These are phyloP conservation scores for Danaus chrysippus DNA, from an alignment of 2,888 invertebrate genomes.

Conservation along the genomic window DNA sequence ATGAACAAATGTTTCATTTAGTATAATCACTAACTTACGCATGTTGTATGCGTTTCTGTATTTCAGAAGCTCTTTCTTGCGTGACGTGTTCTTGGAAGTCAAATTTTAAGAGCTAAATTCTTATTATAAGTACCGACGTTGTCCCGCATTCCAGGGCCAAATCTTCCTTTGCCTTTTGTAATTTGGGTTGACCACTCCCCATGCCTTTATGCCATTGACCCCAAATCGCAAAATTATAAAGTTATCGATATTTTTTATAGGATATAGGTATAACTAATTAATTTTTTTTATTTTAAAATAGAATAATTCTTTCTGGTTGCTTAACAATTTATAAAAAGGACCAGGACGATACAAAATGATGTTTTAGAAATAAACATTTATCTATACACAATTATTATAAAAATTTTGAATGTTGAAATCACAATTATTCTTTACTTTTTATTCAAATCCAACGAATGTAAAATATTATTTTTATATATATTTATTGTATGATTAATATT, in stretches of 20 bases:
- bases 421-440: background rate
- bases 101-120: constrained; percentile 53
- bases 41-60: constrained; percentile 21
- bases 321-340: no score
- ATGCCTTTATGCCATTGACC: constrained; percentile 43
- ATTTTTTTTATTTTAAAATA: background rate
- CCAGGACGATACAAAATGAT: no score
- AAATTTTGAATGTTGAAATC: background rate
- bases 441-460: no score
- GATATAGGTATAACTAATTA: background rate
- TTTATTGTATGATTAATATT: no score
- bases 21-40: background rate
- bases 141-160: constrained; percentile 39
- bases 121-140: constrained; percentile 44
- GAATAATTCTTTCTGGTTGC: background rate
- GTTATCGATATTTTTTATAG: background rate
- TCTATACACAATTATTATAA: background rate
- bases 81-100: constrained; percentile 47
- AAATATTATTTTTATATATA: no score
- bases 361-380: background rate
- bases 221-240: constrained; percentile 15
- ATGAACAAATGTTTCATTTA: no score
- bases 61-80: constrained; percentile 51
- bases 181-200: constrained; percentile 41
- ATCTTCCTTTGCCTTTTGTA: constrained; percentile 37